Base-by-base conservation (phyloP, 2,113 vertebrate genomes). In the Cyanoliseus patagonus region DNA sequence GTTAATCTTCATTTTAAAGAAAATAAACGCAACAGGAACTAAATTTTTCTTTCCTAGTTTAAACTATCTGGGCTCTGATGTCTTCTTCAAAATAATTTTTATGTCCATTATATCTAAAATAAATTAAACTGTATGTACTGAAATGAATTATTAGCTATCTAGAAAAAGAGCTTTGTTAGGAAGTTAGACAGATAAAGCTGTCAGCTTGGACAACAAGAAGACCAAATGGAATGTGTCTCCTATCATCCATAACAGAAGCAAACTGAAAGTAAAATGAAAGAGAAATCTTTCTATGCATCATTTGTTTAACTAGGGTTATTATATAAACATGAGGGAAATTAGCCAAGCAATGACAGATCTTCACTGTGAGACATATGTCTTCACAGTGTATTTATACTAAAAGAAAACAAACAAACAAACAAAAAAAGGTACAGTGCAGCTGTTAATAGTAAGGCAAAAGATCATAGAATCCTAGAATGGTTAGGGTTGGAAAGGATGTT, bases 361-460 rank as follows among this genome's bases (percentile, higher is more conserved):
- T 94, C 73, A 85, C 66, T 90, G 41, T 80, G 72, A 93, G 61
- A 82, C 80, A 87, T 75, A 83, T 59, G 46, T 84, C 51, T 94
- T 92, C 78, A 83, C 27, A 89, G 46, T 27, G 16, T 49, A 61
- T 53, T 53, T 69, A 64, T 37, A 63, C 18, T 25, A 78, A 70
- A 94, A 86, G n/a, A 96, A 78, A 86, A 75, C 13, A 86, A 93
- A 82, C 53, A 83, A 88, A 49, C 72, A 72, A 51, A 83, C 85
- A 88, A 49, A 79, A 72, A 51, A 86, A 92, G 31, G 37, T 85
- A 52, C 18, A 80, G 41, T 37, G 44, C 53, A 77, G 74, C 46
- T 85, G 78, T 63, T 72, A 83, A 87, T 22, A 73, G 31, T 12
- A n/a, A 94, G 19, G 28, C 62, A 87, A 88, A 47, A 85, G 30